Conservation (phyloP, 2,797 vertebrate species). For the Thripadectes ignobilis region DNA sequence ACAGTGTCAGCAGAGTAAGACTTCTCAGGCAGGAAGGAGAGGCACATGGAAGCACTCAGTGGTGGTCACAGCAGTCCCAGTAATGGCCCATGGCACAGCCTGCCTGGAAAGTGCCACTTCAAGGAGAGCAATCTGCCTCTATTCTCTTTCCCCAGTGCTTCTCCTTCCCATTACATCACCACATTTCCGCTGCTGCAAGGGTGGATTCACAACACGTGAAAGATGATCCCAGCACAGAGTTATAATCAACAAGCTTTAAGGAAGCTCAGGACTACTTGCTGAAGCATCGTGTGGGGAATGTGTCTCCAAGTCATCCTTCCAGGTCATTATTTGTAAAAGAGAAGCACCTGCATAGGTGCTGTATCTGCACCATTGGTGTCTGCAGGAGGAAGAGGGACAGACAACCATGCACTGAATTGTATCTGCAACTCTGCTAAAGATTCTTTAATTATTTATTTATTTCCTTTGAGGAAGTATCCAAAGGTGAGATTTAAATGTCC, state of each 20-base stretch:
- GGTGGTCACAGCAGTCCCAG: not conserved
- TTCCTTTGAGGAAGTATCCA: not conserved
- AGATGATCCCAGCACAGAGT: not conserved
- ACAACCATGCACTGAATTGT: not conserved
- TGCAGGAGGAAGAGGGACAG: not conserved
- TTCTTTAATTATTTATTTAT: not conserved
- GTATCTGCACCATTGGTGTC: not conserved
- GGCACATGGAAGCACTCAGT: too few relatives aligned
- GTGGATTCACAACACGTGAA: fast-evolving
- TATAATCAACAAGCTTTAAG: not conserved
- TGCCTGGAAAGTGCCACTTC: not conserved
- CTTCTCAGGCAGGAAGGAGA: not conserved
- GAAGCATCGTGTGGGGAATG: not conserved
- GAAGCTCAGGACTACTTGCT: not conserved
- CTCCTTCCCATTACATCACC: fast-evolving
- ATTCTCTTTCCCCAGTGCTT: fast-evolving
- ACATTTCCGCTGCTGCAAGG: not conserved
- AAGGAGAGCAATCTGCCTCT: not conserved
- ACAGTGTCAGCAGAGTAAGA: not conserved
- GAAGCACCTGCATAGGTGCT: not conserved
- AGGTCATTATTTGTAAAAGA: not conserved
- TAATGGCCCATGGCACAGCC: too few relatives aligned
- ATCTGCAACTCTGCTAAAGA: not conserved
- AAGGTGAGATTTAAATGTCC: not conserved
- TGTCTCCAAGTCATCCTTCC: not conserved